Conservation (phyloP, 2,888 invertebrate genomes). For the Liposcelis brunnea region DNA sequence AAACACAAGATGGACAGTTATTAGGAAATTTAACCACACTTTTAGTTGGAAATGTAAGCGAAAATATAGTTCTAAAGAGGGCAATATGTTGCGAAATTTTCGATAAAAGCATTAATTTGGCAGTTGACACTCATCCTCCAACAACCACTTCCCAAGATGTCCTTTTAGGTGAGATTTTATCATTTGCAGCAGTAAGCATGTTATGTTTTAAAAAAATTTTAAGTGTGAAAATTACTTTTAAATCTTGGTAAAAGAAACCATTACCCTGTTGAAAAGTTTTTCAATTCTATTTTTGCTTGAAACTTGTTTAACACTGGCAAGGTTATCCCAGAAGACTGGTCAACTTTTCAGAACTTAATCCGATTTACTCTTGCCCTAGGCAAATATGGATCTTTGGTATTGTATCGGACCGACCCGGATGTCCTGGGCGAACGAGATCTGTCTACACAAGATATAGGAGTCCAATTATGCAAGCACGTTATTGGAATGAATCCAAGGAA, state of each 20-base stretch:
- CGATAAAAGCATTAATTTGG: conserved; percentile 34
- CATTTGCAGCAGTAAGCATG: too few relatives aligned
- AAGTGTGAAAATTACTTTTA: too few relatives aligned
- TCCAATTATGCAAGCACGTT: conserved; percentile 79
- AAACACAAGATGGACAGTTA: conserved; percentile 44
- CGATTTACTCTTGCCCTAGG: conserved; percentile 29
- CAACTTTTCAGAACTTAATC: too few relatives aligned
- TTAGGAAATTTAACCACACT: conserved; percentile 68
- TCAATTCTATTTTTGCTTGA: neutral
- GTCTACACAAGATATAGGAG: conserved; percentile 26
- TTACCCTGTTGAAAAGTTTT: neutral
- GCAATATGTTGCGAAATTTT: conserved; percentile 50
- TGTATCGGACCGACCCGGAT: conserved; percentile 34
- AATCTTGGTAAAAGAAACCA: neutral
- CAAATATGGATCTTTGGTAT: conserved; percentile 71
- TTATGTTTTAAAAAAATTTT: too few relatives aligned
- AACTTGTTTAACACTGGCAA: neutral
- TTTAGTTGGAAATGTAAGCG: conserved; percentile 74
- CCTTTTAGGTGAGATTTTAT: conserved; percentile 25
- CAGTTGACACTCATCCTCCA: conserved; percentile 68
- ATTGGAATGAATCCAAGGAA: conserved; percentile 72
- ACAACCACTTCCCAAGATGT: conserved; percentile 31
- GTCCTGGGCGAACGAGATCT: conserved; percentile 27
- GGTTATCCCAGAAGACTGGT: neutral
- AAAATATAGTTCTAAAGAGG: conserved; percentile 67